Evolutionary conservation across 1,140 invertebrate genomes (phyloP), one percentile per base, ranked within the genome.

Genomic region (Ceratina calcarata): DNA sequence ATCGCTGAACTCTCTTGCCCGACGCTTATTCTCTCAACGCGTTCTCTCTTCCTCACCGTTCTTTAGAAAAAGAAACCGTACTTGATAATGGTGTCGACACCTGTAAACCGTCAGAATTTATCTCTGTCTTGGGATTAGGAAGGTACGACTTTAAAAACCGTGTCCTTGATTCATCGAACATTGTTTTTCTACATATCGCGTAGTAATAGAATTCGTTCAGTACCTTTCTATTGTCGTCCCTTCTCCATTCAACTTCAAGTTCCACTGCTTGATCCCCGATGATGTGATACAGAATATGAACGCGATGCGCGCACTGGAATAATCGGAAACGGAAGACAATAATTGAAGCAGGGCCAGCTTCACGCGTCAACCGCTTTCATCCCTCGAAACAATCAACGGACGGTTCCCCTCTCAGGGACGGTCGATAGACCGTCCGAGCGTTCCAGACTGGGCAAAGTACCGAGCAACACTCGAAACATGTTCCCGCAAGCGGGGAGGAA

Each of bases 401-500:
- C 58, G 69, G 49, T 49, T 70, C 37, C 8, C n/a, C 3, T 7
- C 12, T 62, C 24, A 0, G 16, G 15, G 32, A 71, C 15, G 69
- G 37, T 72, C 57, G 70, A 72, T 72, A 61, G 55, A 13, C 6
- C 20, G 4, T 32, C 37, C 58, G 12, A 24, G 57, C 70, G 37
- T 72, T 72, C 57, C 70, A 49, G 16, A 4, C 57, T 72, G 7
- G 32, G 55, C 32, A 24, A 72, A 72, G 61, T 72, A 72, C 70
- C 70, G 18, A 49, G 53, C 51, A 20, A 49, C 37, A 57, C 57
- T 72, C 57, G 32, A 72, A 72, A 72, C 70, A 72, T 72, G 61
- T 72, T 61, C 57, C 37, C 37, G 57, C 20, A 49, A 72, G 16
- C 70, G 18, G 70, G 32, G 20, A 27, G 10, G 57, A 22, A 72